A percentile compares a stretch with the other conserved stretches of the same genome.
phyloP scores from a whole-genome alignment of 2,113 vertebrate species.

The Alces alces region DNA sequence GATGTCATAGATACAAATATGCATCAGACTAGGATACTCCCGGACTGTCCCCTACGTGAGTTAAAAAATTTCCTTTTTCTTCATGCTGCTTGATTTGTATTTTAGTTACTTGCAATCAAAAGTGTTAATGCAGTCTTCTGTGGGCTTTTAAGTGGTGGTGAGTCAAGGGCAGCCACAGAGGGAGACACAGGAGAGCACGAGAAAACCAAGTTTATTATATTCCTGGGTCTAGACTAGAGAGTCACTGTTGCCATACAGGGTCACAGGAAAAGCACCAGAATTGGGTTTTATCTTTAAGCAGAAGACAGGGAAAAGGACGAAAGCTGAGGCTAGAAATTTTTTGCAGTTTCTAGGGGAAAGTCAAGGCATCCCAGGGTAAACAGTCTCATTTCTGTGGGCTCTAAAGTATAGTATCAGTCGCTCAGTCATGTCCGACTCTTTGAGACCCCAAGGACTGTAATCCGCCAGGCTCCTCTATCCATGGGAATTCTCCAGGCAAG shows the following conservation, averaged over 20 bases:
- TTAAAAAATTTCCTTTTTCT: neutral
- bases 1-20: neutral
- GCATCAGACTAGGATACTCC: neutral
- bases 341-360: neutral
- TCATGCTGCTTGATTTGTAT: neutral
- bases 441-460: neutral
- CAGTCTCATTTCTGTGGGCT: neutral
- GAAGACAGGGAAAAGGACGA: neutral
- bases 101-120: neutral
- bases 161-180: neutral
- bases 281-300: neutral
- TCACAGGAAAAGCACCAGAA: neutral
- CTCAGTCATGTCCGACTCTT: fast-evolving
- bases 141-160: neutral
- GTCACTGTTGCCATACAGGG: neutral
- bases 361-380: neutral
- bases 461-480: neutral
- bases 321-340: neutral
- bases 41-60: neutral
- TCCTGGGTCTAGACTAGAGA: neutral
- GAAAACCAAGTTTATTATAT: neutral
- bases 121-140: neutral
- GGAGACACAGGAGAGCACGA: neutral
- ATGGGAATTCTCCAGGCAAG: neutral
- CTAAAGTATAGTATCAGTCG: neutral